Evolutionary conservation across 2,888 invertebrate species (phyloP).

Genomic region (Eupelmus urozonus): DNA sequence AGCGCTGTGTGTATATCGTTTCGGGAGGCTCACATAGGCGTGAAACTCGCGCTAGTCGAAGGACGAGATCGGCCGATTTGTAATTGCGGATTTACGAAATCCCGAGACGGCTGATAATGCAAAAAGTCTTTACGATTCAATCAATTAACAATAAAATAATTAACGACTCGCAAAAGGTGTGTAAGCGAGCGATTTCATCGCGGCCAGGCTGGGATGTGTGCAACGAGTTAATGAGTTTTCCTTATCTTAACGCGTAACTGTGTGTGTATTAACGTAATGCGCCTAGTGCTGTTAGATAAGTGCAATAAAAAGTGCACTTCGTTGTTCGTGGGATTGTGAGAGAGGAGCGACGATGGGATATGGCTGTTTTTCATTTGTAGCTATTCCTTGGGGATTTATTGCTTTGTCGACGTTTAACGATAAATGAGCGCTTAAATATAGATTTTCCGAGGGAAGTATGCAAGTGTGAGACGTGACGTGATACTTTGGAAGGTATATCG

Average conservation of each 20-base stretch:
- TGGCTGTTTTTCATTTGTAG: slow-evolving; percentile 10
- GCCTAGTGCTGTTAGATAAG: slow-evolving; percentile 42
- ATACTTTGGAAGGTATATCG: no score
- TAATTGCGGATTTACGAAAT: slow-evolving; percentile 49
- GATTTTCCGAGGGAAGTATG: no score
- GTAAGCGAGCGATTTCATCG: neutral
- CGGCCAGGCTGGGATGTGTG: neutral
- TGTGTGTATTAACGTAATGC: slow-evolving; percentile 28
- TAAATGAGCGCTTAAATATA: no score
- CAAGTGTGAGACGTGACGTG: no score
- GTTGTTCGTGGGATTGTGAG: slow-evolving; percentile 4
- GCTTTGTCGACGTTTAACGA: no score
- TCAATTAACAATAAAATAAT: slow-evolving; percentile 55
- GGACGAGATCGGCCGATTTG: slow-evolving; percentile 3
- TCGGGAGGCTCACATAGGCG: slow-evolving; percentile 28
- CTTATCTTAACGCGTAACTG: slow-evolving; percentile 38
- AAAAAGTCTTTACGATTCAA: slow-evolving; percentile 33
- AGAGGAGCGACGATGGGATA: slow-evolving; percentile 12
- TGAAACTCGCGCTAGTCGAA: slow-evolving; percentile 27
- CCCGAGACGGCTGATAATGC: no score
- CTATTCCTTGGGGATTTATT: neutral
- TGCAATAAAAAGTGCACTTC: slow-evolving; percentile 12
- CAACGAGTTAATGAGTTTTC: slow-evolving; percentile 38
- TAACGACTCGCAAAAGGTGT: slow-evolving; percentile 31
- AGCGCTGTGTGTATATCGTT: neutral